Conservation (phyloP, 2,113 vertebrate species). For the Seriola dumerili region DNA sequence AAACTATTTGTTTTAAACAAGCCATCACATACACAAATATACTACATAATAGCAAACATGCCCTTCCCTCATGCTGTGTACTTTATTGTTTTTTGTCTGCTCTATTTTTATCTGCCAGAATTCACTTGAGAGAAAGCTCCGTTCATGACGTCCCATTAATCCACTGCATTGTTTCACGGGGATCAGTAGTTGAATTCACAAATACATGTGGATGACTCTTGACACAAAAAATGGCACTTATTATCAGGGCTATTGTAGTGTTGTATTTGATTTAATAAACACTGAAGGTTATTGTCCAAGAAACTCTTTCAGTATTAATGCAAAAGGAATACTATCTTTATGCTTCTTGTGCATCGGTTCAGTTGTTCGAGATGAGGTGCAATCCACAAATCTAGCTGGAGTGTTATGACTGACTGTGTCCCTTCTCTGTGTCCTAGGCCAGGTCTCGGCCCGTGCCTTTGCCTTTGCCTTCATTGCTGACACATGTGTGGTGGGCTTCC, state of each 20-base stretch:
- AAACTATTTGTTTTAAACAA: too few relatives aligned
- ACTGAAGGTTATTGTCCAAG: background rate
- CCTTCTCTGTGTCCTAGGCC: conserved; percentile 77
- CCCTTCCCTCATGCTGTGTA: background rate
- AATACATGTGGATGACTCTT: background rate
- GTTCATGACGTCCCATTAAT: background rate
- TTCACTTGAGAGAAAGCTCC: background rate
- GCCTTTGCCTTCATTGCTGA: conserved; percentile 91
- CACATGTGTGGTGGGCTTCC: conserved; percentile 89
- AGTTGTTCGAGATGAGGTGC: background rate
- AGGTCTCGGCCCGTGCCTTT: conserved; percentile 88
- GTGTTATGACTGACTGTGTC: background rate
- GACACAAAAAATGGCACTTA: background rate
- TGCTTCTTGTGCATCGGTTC: background rate
- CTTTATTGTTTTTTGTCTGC: background rate
- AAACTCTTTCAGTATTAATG: background rate
- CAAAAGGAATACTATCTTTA: background rate
- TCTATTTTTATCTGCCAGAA: background rate
- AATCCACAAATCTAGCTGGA: background rate
- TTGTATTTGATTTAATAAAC: background rate
- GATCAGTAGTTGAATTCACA: background rate
- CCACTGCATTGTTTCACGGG: background rate
- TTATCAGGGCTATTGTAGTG: background rate
- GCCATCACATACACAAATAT: too few relatives aligned
- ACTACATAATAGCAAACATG: background rate